These are phyloP conservation scores for Acanthosepion pharaonis DNA, from an alignment of 2,888 invertebrate species.

Conservation along the genomic window DNA sequence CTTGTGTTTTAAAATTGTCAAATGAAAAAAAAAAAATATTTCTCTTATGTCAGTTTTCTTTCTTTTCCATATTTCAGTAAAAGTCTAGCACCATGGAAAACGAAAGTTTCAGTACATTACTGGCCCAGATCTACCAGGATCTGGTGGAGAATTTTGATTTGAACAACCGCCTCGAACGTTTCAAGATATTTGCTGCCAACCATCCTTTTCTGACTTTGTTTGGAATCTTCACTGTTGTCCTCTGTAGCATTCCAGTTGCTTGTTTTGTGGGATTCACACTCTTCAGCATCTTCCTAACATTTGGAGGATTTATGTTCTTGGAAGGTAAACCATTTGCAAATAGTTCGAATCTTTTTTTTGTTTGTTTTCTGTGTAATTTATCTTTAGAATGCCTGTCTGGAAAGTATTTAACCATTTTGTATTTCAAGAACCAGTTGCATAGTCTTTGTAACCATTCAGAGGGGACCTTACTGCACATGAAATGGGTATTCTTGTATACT, in stretches of 20 bases:
- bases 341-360: background rate
- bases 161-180: slow-evolving; percentile 53
- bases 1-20: too few relatives aligned
- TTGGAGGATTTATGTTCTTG: slow-evolving; percentile 63
- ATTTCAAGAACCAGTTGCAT: too few relatives aligned
- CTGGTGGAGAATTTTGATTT: slow-evolving; percentile 58
- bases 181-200: slow-evolving; percentile 56
- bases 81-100: slow-evolving; percentile 25
- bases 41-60: background rate
- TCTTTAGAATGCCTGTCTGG: too few relatives aligned
- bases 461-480: too few relatives aligned
- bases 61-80: background rate
- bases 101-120: background rate
- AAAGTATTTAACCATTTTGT: too few relatives aligned
- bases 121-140: slow-evolving; percentile 43
- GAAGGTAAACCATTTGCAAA: slow-evolving; percentile 58
- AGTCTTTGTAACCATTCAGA: too few relatives aligned
- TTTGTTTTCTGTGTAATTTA: too few relatives aligned
- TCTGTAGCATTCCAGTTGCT: slow-evolving; percentile 63
- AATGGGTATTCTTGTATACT: too few relatives aligned
- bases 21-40: too few relatives aligned
- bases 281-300: slow-evolving; percentile 58
- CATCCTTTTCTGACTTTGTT: slow-evolving; percentile 63
- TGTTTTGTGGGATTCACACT: slow-evolving; percentile 61
- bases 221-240: slow-evolving; percentile 58